These are phyloP conservation scores for Drosophila ercepeae DNA, from an alignment of 1,140 invertebrate genomes.

Conservation along the genomic window DNA sequence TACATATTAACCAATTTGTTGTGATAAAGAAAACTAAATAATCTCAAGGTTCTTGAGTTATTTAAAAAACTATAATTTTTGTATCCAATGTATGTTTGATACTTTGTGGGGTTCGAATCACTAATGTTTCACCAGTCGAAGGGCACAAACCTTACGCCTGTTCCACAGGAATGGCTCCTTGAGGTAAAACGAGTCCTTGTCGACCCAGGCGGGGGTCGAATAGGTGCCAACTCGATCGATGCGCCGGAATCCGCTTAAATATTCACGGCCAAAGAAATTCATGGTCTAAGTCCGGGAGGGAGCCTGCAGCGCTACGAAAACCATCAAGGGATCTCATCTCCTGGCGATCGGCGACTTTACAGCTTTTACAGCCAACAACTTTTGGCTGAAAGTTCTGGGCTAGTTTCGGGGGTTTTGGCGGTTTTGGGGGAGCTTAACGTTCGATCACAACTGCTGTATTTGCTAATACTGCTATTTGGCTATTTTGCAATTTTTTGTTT, in stretches of 20 bases:
- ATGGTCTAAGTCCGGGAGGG: conserved; percentile 41
- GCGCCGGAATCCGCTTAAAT: conserved; percentile 71
- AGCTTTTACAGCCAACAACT: not conserved
- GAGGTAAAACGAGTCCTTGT: conserved; percentile 49
- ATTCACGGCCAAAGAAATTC: conserved; percentile 73
- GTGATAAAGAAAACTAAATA: too few species aligned
- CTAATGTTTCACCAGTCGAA: not conserved
- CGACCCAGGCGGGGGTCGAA: conserved; percentile 31
- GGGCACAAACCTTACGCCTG: conserved; percentile 53
- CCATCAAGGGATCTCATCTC: not conserved
- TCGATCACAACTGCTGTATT: not conserved
- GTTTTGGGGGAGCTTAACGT: not conserved
- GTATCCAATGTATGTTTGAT: not conserved
- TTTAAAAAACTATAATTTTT: too few species aligned
- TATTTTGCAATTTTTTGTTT: conserved; percentile 1
- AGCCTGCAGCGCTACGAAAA: conserved; percentile 15
- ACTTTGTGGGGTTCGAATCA: not conserved
- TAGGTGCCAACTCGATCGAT: conserved; percentile 48
- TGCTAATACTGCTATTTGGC: conserved; percentile 1
- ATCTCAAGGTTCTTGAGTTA: too few species aligned
- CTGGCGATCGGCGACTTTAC: not conserved
- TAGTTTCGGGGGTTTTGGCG: not conserved
- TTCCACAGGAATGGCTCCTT: conserved; percentile 61
- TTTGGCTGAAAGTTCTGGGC: not conserved
- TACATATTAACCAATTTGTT: too few species aligned